These are phyloP conservation scores for Catharus fuscescens DNA, from an alignment of 2,113 vertebrate species.

Conservation along the genomic window DNA sequence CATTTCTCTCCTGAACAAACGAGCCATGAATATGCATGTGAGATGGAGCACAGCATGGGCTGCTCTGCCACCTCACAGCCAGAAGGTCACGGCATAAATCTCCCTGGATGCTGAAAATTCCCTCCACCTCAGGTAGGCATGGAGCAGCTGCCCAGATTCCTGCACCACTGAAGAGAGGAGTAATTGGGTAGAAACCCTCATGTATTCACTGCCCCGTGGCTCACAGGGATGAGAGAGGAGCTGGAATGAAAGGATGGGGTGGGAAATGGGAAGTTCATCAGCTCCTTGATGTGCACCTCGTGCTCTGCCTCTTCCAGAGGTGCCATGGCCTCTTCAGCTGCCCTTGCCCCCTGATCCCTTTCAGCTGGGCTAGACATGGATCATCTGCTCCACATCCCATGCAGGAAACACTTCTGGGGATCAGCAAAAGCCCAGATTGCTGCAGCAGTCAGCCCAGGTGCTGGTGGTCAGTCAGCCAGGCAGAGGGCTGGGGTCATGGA, in stretches of 20 bases:
- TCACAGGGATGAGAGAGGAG: not conserved
- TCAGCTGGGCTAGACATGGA: not conserved
- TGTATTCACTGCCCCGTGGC: not conserved
- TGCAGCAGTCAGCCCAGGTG: rapidly evolving
- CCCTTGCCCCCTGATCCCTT: not conserved
- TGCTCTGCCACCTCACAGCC: constrained; percentile 50
- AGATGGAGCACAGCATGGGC: constrained; percentile 37
- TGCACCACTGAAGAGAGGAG: not conserved
- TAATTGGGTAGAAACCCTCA: constrained; percentile 35
- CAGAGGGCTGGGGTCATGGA: not conserved
- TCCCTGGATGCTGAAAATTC: constrained; percentile 26
- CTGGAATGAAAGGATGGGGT: constrained; percentile 5
- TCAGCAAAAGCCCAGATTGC: not conserved
- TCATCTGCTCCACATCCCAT: rapidly evolving
- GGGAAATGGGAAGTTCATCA: not conserved
- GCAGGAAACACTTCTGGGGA: not conserved
- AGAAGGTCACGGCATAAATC: constrained; percentile 57
- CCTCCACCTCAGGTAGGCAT: not conserved
- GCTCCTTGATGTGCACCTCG: not conserved
- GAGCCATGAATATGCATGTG: constrained; percentile 65
- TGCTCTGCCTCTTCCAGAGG: not conserved
- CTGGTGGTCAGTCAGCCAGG: not conserved
- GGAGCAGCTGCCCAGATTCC: not conserved
- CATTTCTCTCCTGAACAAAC: constrained; percentile 40
- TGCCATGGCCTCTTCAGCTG: not conserved